Evolutionary conservation across 2,888 invertebrate genomes (phyloP), one percentile per base, ranked within the genome.

Genomic region (Drosophila fulvimacula): DNA sequence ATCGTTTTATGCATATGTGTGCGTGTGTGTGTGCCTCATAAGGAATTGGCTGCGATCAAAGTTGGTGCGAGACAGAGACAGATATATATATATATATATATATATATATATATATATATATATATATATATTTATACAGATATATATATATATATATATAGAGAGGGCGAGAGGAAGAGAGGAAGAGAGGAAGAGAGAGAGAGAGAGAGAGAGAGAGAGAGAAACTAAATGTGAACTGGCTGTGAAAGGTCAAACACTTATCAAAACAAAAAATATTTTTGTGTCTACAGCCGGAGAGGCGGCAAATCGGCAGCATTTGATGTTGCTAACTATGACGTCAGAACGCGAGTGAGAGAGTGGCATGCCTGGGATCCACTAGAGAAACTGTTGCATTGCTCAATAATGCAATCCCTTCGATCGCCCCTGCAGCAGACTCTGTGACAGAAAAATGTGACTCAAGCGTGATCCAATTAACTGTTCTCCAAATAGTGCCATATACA

Each of bases 241-340:
- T 57, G 55, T 70, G 53, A 73, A 61, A 68, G 81, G 74, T 78
- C 79, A 79, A 65, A 71, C 46, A 81, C 74, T 79, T 81, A 79
- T 81, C 79, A 69, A 58, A 72, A 39, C 52, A 70, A 74, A 63
- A 68, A 57, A 52, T 56, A 17, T 76, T 56, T 64, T 27, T 48
- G 65, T 52, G 39, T 51, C 6, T 52, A 38, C 13, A 38, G 21
- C 19, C 52, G n/a, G 11, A 24, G 24, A 48, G 24, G 21, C 52
- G 42, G 24, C 41, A 21, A 59, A 56, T 71, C 36, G 44, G 41
- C 53, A 36, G 13, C 36, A 21, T 32, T 42, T 32, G 15, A 61
- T 55, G 42, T 19, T 60, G 46, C 36, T 36, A 39, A 41, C 9
- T 49, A 41, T 52, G 51, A 51, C 41, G 55, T 42, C 51, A 36